Base-by-base conservation (phyloP, 2,888 invertebrate genomes). In the Polylopha cassiicola region DNA sequence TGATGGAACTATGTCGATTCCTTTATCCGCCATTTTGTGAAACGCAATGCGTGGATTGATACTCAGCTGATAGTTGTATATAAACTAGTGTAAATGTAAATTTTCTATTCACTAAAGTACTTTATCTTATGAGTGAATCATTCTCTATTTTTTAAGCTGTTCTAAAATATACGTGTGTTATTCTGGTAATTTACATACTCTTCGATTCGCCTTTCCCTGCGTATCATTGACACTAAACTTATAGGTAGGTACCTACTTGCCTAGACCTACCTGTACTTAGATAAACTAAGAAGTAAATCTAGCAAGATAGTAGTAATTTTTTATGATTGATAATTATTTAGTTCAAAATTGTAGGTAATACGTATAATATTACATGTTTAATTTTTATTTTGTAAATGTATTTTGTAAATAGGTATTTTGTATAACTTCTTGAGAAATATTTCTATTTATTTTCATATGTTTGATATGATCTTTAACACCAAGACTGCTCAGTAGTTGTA, bases 1-100 rank as follows among this genome's bases (percentile, higher is more conserved):
- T 24, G 24, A 33, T 33, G 28, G 49, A 44, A 37, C 36, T 54
- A 50, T 48, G 44, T 43, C 49, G 45, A 48, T 53, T 58, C 42
- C 44, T 28, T 18, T 43, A 63, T 77, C 86, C 65, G 86, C 86
- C 86, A 86, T 86, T 82, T 86, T 86, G 86, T 86, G 79, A 65
- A 75, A 69, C 73, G 71, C 64, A 66, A 60, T 64, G 61, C 52
- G 63, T 60, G 58, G 64, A 64, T 59, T 13, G 20, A 24, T 30
- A 58, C 69, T 63, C 75, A 74, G 73, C 71, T 77, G 78, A 55
- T 75, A 63, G 54, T 72, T 67, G 65, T 59, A 14, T 3, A 23
- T 55, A 58, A 60, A 58, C 51, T 27, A 6, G 14, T 18, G 8
- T 20, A 20, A 3, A 6, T 20, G 10, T 7, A 26, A 8, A 1